Conservation (phyloP, 2,797 vertebrate species). For the Gadopsis marmoratus region DNA sequence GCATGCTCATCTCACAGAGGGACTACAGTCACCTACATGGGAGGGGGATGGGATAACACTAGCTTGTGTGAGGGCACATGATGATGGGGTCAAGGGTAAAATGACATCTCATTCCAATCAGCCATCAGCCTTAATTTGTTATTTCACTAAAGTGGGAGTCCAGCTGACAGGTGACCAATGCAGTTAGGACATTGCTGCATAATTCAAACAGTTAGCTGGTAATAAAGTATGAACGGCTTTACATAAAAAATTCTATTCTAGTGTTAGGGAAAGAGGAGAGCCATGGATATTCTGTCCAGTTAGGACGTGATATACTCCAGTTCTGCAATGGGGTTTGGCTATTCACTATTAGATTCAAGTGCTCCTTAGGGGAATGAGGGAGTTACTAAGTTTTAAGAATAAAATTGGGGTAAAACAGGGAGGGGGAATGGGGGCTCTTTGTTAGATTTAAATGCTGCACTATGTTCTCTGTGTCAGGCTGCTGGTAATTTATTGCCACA, state of each 20-base stretch:
- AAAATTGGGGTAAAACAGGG: conserved; percentile 57
- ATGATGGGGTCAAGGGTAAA: conserved; percentile 77
- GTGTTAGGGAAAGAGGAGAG: conserved; percentile 33
- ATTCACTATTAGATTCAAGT: conserved; percentile 64
- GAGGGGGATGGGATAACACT: conserved; percentile 63
- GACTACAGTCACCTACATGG: conserved; percentile 59
- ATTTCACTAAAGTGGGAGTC: conserved; percentile 59
- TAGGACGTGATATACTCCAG: conserved; percentile 60
- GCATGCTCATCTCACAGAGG: conserved; percentile 72
- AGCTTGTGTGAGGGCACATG: conserved; percentile 42
- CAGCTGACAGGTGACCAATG: conserved; percentile 55
- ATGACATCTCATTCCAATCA: conserved; percentile 68
- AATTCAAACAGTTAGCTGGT: conserved; percentile 62
- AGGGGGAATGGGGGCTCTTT: conserved; percentile 61
- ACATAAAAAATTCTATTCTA: conserved; percentile 43
- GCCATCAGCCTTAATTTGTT: conserved; percentile 69
- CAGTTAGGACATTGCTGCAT: conserved; percentile 65
- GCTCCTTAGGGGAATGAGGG: conserved; percentile 59
- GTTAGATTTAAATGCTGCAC: conserved; percentile 83
- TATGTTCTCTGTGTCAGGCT: conserved; percentile 78
- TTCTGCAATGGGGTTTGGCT: conserved; percentile 46
- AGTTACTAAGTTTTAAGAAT: conserved; percentile 73
- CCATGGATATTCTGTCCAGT: conserved; percentile 63
- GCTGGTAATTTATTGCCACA: conserved; percentile 81
- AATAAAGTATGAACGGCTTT: conserved; percentile 31